Evolutionary conservation across 2,888 invertebrate genomes (phyloP).

Genomic region (Noctua pronuba): DNA sequence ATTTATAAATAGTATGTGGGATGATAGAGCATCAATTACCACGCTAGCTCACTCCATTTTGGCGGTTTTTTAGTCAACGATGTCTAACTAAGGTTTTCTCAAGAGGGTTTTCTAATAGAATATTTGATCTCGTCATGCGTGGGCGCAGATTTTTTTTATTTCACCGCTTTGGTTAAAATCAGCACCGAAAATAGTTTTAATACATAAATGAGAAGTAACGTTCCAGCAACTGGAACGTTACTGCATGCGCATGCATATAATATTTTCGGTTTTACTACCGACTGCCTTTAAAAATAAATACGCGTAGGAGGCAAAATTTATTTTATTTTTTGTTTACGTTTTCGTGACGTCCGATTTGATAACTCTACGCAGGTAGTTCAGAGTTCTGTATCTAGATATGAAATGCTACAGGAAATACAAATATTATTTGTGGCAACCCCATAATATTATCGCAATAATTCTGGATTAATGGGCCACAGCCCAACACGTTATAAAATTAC

Average conservation of each 20-base stretch:
- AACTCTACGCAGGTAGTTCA: background rate
- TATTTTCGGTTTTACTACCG: background rate
- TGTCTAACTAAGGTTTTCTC: background rate
- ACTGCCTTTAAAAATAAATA: constrained; percentile 34
- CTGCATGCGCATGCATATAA: background rate
- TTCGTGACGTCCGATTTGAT: background rate
- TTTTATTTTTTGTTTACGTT: background rate
- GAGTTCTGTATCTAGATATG: background rate
- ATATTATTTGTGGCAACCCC: background rate
- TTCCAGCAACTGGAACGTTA: too few relatives aligned
- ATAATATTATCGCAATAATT: background rate
- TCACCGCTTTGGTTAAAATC: background rate
- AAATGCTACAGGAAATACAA: background rate
- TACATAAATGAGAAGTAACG: background rate
- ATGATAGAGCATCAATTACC: background rate
- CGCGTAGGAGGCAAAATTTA: constrained; percentile 14
- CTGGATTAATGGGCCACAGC: background rate
- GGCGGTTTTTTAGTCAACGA: too few relatives aligned
- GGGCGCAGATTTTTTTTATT: background rate
- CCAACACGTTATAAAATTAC: background rate
- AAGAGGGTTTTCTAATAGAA: background rate
- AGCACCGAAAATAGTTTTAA: background rate
- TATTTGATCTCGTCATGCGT: background rate
- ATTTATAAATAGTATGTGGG: background rate
- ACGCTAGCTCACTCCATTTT: background rate